Evolutionary conservation across 2,113 vertebrate genomes (phyloP).

Genomic region (Poeciliopsis retropinna): DNA sequence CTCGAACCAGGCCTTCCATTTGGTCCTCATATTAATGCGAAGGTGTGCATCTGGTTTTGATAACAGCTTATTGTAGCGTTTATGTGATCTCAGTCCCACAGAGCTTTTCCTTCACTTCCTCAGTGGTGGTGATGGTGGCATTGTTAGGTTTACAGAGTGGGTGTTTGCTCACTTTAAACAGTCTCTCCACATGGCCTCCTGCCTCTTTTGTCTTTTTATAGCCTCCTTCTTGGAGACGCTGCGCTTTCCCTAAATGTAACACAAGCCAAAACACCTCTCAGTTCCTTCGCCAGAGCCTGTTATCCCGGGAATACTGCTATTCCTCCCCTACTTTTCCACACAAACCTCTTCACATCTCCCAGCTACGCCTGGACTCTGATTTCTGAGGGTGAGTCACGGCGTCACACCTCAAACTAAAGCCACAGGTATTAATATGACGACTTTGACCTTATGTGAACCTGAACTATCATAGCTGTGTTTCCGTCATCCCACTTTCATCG

Average conservation of each 20-base stretch:
- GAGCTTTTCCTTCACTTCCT: slow-evolving; percentile 38
- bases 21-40: not conserved
- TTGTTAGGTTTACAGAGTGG: slow-evolving; percentile 76
- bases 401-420: slow-evolving; percentile 43
- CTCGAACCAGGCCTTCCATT: slow-evolving; percentile 13
- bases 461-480: slow-evolving; percentile 51
- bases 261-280: slow-evolving; percentile 81
- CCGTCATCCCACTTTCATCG: slow-evolving; percentile 43
- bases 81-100: slow-evolving; percentile 46
- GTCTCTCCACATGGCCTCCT: slow-evolving; percentile 81
- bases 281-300: slow-evolving; percentile 79
- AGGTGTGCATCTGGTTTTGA: slow-evolving; percentile 21
- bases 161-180: slow-evolving; percentile 82
- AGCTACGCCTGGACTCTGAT: slow-evolving; percentile 59
- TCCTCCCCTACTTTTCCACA: slow-evolving; percentile 75
- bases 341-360: slow-evolving; percentile 76
- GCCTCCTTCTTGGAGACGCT: slow-evolving; percentile 79
- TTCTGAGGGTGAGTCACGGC: slow-evolving; percentile 64
- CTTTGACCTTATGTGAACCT: slow-evolving; percentile 39
- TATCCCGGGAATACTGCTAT: slow-evolving; percentile 75
- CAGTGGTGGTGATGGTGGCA: slow-evolving; percentile 65
- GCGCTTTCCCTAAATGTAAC: slow-evolving; percentile 77
- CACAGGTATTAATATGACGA: slow-evolving; percentile 44
- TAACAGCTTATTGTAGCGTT: slow-evolving; percentile 38
- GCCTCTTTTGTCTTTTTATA: slow-evolving; percentile 85